Percentiles rank a stretch among this genome's conserved stretches.
These are phyloP conservation scores for Rhea americana DNA, from an alignment of 2,113 vertebrate species.

Conservation along the genomic window DNA sequence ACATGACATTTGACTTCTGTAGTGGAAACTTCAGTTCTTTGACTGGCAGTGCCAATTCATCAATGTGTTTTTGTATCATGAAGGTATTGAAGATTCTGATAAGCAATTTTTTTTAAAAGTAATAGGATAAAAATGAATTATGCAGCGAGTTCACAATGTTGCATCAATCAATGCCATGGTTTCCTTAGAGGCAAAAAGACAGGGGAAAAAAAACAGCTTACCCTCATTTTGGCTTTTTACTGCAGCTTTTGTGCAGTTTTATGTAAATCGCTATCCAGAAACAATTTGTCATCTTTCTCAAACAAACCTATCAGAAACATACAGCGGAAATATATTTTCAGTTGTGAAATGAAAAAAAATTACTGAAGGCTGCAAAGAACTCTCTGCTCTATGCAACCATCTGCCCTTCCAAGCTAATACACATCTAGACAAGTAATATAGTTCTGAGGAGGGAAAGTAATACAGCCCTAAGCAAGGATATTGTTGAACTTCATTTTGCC, in stretches of 20 bases:
- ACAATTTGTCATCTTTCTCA: slow-evolving; percentile 18
- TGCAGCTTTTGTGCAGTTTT: slow-evolving; percentile 36
- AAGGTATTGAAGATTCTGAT: background rate
- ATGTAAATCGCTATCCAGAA: slow-evolving; percentile 41
- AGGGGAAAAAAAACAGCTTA: background rate
- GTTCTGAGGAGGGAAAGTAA: slow-evolving; percentile 36
- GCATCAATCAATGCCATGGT: slow-evolving; percentile 63
- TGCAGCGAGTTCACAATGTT: slow-evolving; percentile 9
- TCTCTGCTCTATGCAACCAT: background rate
- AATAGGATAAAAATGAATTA: slow-evolving; percentile 36
- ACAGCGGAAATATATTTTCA: background rate
- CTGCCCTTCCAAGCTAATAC: slow-evolving; percentile 34
- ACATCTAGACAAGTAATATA: background rate
- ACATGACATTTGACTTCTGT: background rate
- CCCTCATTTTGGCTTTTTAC: slow-evolving; percentile 29
- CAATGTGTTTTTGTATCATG: background rate
- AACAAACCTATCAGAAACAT: background rate
- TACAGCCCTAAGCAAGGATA: slow-evolving; percentile 4
- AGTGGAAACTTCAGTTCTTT: background rate
- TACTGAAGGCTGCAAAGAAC: background rate
- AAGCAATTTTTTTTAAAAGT: background rate
- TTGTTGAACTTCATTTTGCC: slow-evolving; percentile 30
- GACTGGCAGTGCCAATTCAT: background rate
- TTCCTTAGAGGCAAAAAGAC: slow-evolving; percentile 42
- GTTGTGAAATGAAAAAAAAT: background rate